These are phyloP conservation scores for Paralvinella palmiformis DNA, from an alignment of 1,140 invertebrate species.

Conservation along the genomic window DNA sequence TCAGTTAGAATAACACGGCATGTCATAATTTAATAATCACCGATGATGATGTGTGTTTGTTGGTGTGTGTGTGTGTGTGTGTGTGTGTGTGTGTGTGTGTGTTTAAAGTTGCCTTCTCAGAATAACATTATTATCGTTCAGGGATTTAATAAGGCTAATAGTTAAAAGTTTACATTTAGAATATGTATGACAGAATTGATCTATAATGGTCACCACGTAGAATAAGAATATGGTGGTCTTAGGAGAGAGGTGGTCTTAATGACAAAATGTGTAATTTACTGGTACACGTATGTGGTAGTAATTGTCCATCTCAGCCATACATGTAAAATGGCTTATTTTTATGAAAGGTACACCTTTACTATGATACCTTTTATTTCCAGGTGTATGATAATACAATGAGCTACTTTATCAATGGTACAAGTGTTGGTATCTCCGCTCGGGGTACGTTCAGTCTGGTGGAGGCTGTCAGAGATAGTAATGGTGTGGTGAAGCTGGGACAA, in stretches of 20 bases:
- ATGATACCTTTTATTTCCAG: conserved; percentile 25
- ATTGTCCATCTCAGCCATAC: neutral
- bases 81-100: no score
- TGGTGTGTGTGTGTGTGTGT: no score
- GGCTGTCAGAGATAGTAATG: neutral
- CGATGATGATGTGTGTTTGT: no score
- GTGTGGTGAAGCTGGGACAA: neutral
- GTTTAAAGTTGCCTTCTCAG: no score
- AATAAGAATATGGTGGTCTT: neutral
- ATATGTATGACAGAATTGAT: no score
- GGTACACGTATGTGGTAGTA: neutral
- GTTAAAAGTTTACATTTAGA: no score
- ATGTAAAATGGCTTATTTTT: no score
- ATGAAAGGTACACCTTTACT: no score
- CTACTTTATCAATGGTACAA: conserved; percentile 37
- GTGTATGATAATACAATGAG: conserved; percentile 31
- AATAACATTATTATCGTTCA: no score
- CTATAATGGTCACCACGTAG: neutral
- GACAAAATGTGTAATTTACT: neutral
- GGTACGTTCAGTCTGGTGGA: neutral
- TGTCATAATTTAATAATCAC: no score
- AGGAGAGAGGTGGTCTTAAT: neutral
- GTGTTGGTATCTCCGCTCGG: conserved; percentile 18
- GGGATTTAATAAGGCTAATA: no score
- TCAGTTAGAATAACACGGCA: no score